phyloP scores from a whole-genome alignment of 2,113 vertebrate species.

The Spermophilus dauricus region DNA sequence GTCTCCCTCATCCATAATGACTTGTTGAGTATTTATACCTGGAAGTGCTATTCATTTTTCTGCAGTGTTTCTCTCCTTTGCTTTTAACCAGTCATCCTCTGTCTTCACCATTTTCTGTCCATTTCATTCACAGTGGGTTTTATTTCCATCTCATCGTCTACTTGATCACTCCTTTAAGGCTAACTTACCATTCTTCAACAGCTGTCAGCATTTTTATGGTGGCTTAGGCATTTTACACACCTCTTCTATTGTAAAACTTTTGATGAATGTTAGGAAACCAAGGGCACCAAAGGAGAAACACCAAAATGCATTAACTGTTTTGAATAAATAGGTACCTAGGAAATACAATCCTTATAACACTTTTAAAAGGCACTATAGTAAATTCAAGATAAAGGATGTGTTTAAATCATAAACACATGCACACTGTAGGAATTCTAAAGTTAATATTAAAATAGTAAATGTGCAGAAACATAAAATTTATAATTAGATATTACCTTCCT shows the following conservation, averaged over 20 bases:
- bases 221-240: not conserved
- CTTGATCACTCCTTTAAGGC: not conserved
- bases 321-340: not conserved
- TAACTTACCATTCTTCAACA: not conserved
- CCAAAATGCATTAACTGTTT: not conserved
- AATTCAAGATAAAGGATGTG: not conserved
- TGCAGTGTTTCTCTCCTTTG: not conserved
- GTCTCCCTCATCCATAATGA: not conserved
- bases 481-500: not conserved
- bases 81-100: not conserved
- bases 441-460: constrained; percentile 21
- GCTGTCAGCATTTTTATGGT: not conserved
- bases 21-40: not conserved
- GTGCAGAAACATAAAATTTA: not conserved
- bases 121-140: not conserved
- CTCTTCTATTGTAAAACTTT: not conserved
- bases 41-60: not conserved
- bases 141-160: not conserved
- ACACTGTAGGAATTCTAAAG: not conserved
- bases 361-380: not conserved
- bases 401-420: not conserved
- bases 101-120: not conserved
- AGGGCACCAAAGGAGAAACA: not conserved
- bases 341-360: not conserved
- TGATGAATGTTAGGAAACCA: not conserved